A percentile compares a stretch with the other conserved stretches of the same genome.
These are phyloP conservation scores for Gulo gulo DNA, from an alignment of 2,113 vertebrate genomes.

Conservation along the genomic window DNA sequence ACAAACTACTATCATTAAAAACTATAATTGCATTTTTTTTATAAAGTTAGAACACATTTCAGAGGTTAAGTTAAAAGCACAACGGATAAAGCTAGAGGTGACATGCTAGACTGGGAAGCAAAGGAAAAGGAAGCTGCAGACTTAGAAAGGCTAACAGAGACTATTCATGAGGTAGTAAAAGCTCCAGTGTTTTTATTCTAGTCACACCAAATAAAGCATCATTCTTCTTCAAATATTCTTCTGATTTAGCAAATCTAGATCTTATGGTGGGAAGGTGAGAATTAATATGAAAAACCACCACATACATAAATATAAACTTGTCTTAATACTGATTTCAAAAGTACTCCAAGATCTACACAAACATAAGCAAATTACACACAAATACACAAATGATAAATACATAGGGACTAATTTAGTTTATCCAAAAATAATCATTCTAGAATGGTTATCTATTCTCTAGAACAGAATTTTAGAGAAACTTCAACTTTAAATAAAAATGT, in stretches of 20 bases:
- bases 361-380: neutral
- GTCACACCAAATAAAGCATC: neutral
- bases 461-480: neutral
- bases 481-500: neutral
- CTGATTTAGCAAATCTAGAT: neutral
- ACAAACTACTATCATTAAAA: neutral
- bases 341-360: neutral
- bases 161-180: neutral
- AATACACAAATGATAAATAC: neutral
- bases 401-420: neutral
- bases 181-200: neutral
- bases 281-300: neutral
- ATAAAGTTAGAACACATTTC: slow-evolving; percentile 5
- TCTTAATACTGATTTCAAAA: slow-evolving; percentile 20
- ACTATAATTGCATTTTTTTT: neutral
- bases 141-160: neutral
- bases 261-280: neutral
- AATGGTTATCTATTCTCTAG: too few species aligned
- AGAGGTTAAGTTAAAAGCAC: slow-evolving; percentile 11
- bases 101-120: neutral
- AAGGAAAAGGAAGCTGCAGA: neutral
- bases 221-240: neutral
- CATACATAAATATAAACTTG: slow-evolving; percentile 8
- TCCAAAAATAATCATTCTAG: neutral
- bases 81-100: neutral